Evolutionary conservation across 2,113 vertebrate species (phyloP).

Genomic region (Microtus ochrogaster): DNA sequence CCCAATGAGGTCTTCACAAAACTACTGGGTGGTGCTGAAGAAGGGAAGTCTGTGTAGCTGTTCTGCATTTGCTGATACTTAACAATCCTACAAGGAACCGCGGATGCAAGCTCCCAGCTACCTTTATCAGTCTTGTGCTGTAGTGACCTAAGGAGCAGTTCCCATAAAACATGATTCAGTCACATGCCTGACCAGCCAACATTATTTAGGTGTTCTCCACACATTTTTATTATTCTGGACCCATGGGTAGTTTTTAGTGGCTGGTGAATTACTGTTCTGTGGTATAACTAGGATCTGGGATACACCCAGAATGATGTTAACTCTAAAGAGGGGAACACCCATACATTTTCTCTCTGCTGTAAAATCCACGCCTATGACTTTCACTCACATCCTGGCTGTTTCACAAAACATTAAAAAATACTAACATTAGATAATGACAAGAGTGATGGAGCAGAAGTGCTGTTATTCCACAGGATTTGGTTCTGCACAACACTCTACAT

Average conservation of each 20-base stretch:
- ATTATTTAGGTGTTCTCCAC: constrained; percentile 11
- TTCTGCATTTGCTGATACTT: constrained; percentile 8
- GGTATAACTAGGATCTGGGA: not conserved
- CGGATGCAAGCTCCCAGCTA: constrained; percentile 9
- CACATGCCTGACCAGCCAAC: not conserved
- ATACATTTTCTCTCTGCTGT: not conserved
- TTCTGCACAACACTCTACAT: not conserved
- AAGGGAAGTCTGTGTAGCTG: not conserved
- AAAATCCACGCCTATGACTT: not conserved
- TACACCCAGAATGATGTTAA: not conserved
- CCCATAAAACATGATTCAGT: not conserved
- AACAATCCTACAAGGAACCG: not conserved
- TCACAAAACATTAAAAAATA: not conserved
- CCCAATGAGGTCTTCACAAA: not conserved
- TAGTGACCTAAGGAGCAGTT: not conserved
- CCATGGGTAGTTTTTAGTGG: not conserved
- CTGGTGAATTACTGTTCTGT: not conserved
- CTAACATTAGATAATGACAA: not conserved
- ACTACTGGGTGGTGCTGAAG: not conserved
- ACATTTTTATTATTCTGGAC: not conserved
- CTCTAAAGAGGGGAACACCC: not conserved
- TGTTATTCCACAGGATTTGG: constrained; percentile 16
- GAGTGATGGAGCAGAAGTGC: not conserved
- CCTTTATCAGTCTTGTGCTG: constrained; percentile 23
- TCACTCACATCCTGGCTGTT: not conserved